Percentiles rank a stretch among this genome's conserved stretches.
Conservation (phyloP, 1,140 invertebrate species). For the Lepeophtheirus salmonis region DNA sequence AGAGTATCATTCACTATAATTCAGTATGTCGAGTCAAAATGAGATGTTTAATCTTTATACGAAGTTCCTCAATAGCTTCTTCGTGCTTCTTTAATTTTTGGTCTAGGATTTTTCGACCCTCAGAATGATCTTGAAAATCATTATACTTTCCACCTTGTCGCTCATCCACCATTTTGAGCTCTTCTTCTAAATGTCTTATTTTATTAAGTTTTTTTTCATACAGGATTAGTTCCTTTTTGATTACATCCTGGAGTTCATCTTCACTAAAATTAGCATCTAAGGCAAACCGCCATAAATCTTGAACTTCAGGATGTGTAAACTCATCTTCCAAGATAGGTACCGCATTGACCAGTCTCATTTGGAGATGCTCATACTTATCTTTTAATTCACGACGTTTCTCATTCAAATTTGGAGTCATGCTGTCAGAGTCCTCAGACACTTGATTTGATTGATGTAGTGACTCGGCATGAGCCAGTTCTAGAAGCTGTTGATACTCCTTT, state of each 20-base stretch:
- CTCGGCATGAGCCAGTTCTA: background rate
- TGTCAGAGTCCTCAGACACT: background rate
- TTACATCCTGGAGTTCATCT: background rate
- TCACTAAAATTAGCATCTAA: background rate
- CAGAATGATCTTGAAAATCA: background rate
- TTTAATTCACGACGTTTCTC: background rate
- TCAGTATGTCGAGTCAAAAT: background rate
- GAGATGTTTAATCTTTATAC: background rate
- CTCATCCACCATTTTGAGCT: background rate
- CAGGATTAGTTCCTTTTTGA: background rate
- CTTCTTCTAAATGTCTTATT: background rate
- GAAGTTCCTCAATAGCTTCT: background rate
- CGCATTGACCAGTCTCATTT: background rate
- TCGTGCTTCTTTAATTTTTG: background rate
- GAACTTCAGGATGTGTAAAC: background rate
- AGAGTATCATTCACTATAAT: no score
- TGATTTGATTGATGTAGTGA: background rate
- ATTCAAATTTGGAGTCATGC: background rate
- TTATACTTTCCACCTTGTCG: background rate
- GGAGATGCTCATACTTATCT: background rate
- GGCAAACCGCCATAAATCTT: background rate
- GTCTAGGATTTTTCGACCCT: background rate
- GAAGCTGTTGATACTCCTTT: background rate
- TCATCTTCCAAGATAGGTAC: background rate
- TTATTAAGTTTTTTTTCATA: background rate